Conservation (phyloP, 2,113 vertebrate genomes). For the Chelonoidis abingdonii region DNA sequence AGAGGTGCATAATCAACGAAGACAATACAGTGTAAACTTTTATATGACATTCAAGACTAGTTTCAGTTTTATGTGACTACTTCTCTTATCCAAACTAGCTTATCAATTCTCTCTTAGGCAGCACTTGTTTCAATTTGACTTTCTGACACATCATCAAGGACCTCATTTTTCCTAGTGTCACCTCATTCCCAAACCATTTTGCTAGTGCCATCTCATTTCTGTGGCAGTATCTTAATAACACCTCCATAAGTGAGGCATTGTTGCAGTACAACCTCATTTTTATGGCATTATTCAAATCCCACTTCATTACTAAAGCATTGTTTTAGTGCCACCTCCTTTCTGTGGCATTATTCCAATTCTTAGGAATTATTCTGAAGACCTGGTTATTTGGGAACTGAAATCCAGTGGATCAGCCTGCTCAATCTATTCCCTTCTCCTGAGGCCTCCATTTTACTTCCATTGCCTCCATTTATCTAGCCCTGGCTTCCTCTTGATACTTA, state of each 20-base stretch:
- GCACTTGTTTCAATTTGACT: accelerated
- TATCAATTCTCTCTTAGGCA: background rate
- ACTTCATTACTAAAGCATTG: accelerated
- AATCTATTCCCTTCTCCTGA: background rate
- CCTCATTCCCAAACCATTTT: background rate
- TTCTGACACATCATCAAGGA: background rate
- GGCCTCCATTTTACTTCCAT: background rate
- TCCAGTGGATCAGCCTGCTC: background rate
- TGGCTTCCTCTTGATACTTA: background rate
- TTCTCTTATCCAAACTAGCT: background rate
- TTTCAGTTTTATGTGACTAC: background rate
- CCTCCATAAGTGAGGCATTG: accelerated
- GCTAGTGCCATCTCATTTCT: background rate
- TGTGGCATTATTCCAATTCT: background rate
- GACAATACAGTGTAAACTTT: background rate
- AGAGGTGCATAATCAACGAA: background rate
- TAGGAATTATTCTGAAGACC: background rate
- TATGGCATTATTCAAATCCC: background rate
- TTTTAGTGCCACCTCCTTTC: background rate
- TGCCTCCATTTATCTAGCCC: background rate
- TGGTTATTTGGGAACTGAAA: background rate
- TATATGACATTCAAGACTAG: background rate
- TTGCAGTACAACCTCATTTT: background rate
- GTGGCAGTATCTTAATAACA: background rate
- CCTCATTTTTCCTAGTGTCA: background rate